These are phyloP conservation scores for Rhynchomys soricoides DNA, from an alignment of 2,113 vertebrate genomes.

Conservation along the genomic window DNA sequence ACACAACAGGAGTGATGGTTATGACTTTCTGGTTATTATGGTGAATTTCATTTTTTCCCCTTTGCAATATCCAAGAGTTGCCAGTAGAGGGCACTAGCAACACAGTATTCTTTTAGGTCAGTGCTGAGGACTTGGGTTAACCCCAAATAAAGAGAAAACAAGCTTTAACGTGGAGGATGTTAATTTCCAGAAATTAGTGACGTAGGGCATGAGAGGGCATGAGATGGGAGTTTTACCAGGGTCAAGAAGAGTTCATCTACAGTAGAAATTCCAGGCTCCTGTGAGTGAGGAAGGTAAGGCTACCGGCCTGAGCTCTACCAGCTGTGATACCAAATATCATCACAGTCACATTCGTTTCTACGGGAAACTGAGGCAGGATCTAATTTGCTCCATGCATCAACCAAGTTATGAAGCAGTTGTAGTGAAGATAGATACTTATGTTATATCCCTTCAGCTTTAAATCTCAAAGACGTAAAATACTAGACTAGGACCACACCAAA, in stretches of 20 bases:
- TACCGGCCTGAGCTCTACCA: background rate
- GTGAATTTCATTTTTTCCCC: background rate
- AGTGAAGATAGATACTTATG: background rate
- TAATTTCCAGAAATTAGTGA: background rate
- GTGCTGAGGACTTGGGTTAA: accelerated
- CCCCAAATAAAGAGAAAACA: background rate
- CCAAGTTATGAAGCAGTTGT: background rate
- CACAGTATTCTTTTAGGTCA: background rate
- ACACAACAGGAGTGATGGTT: background rate
- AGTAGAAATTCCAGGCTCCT: background rate
- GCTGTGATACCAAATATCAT: background rate
- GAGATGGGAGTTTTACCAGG: background rate
- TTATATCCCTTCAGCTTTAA: background rate
- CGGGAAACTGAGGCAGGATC: background rate
- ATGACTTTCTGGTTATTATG: accelerated
- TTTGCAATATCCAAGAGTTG: background rate
- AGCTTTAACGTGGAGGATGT: background rate
- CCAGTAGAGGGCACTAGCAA: constrained; percentile 68
- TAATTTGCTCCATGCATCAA: accelerated
- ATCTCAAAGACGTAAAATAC: background rate
- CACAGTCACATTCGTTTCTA: background rate
- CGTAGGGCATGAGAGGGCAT: too few relatives aligned
- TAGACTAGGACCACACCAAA: background rate
- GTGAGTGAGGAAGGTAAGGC: background rate
- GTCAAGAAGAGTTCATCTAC: background rate